phyloP scores from a whole-genome alignment of 2,797 vertebrate species.

The Coranthus polyacanthus region DNA sequence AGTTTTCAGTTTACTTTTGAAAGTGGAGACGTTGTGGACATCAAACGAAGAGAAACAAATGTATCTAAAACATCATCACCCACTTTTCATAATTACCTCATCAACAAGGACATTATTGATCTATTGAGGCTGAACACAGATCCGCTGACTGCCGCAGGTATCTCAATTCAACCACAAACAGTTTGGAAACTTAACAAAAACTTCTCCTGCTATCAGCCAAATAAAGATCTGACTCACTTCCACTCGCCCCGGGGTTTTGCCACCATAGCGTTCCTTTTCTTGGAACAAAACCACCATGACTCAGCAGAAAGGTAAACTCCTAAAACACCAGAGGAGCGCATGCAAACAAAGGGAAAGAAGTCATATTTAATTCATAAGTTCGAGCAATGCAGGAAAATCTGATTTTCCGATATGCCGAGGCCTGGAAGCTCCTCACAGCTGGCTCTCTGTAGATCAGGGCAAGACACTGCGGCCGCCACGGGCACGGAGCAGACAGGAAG shows the following conservation, averaged over 20 bases:
- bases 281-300: constrained; percentile 50
- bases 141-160: constrained; percentile 18
- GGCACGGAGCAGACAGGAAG: constrained; percentile 57
- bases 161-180: constrained; percentile 12
- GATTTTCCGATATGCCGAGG: constrained; percentile 26
- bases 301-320: constrained; percentile 62
- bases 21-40: background rate
- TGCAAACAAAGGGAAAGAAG: constrained; percentile 34
- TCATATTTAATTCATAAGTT: constrained; percentile 74
- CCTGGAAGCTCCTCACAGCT: constrained; percentile 11
- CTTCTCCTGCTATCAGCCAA: constrained; percentile 23
- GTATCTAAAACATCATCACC: background rate
- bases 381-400: constrained; percentile 20
- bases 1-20: no score
- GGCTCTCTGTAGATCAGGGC: constrained; percentile 9
- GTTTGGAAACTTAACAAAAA: constrained; percentile 38
- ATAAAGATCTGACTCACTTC: constrained; percentile 45
- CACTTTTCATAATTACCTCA: background rate
- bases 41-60: background rate
- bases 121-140: background rate
- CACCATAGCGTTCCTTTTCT: constrained; percentile 16
- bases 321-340: constrained; percentile 30
- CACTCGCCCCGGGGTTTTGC: constrained; percentile 12
- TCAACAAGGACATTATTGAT: constrained; percentile 29
- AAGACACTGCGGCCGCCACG: constrained; percentile 30